These are phyloP conservation scores for Folsomia candida DNA, from an alignment of 2,888 invertebrate species.

Conservation along the genomic window DNA sequence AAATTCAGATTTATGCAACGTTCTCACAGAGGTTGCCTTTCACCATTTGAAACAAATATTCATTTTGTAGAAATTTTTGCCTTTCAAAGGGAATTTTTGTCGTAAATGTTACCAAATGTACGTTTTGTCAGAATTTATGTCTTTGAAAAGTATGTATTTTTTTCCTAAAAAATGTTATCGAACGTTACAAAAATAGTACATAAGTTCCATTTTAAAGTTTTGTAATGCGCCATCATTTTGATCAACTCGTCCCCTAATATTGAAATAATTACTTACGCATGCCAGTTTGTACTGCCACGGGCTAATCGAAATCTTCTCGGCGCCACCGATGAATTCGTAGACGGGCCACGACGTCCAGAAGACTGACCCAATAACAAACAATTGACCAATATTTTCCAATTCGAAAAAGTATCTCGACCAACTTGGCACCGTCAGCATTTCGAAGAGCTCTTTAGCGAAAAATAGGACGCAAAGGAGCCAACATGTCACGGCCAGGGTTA, in stretches of 20 bases:
- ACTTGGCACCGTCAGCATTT: neutral
- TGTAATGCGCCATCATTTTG: no score
- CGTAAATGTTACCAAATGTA: no score
- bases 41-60: neutral
- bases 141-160: no score
- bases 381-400: neutral
- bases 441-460: neutral
- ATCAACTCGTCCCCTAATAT: neutral
- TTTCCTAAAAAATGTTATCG: no score
- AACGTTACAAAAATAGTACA: no score
- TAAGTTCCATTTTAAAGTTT: no score
- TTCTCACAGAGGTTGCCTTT: no score
- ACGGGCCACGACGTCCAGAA: neutral
- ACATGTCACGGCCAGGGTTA: neutral
- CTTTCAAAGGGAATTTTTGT: neutral
- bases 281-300: neutral
- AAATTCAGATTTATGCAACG: no score
- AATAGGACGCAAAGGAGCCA: neutral
- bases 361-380: neutral
- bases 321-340: neutral
- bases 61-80: neutral
- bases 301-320: neutral
- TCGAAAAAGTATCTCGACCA: neutral
- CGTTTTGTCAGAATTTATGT: no score
- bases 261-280: neutral